A percentile compares a stretch with the other conserved stretches of the same genome.
Evolutionary conservation across 2,113 vertebrate genomes (phyloP).

Genomic region (Fulica atra): DNA sequence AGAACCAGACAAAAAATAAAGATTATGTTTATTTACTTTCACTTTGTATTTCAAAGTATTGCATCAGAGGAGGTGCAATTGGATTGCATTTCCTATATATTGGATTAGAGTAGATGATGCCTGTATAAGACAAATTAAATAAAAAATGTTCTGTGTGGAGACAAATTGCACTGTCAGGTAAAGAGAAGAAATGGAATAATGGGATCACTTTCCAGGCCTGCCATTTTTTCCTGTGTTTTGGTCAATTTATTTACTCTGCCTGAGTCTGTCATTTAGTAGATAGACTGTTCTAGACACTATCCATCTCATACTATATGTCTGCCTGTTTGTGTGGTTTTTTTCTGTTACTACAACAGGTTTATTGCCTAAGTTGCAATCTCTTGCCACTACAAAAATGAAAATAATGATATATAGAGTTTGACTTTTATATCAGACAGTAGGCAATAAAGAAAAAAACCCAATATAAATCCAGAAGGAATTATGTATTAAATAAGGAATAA

Average conservation of each 20-base stretch:
- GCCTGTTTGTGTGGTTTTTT: neutral
- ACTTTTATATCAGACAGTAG: neutral
- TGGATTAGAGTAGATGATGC: neutral
- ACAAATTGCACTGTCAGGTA: neutral
- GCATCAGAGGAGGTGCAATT: neutral
- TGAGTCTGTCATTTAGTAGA: neutral
- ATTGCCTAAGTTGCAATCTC: neutral
- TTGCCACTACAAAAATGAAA: neutral
- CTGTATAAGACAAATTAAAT: neutral
- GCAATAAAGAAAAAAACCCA: neutral
- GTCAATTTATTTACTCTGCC: neutral
- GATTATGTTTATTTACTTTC: fast-evolving
- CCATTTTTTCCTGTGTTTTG: neutral
- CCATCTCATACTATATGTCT: neutral
- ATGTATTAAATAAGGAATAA: neutral
- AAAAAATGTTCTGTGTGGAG: neutral
- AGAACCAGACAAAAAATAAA: neutral
- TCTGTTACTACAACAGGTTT: neutral
- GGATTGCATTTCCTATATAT: neutral
- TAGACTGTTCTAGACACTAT: neutral
- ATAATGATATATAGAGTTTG: neutral
- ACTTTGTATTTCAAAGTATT: neutral
- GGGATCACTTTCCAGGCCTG: neutral
- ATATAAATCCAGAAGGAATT: neutral
- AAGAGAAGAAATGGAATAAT: neutral